Evolutionary conservation across 2,888 invertebrate genomes (phyloP).

Genomic region (Diaprepes abbreviatus): DNA sequence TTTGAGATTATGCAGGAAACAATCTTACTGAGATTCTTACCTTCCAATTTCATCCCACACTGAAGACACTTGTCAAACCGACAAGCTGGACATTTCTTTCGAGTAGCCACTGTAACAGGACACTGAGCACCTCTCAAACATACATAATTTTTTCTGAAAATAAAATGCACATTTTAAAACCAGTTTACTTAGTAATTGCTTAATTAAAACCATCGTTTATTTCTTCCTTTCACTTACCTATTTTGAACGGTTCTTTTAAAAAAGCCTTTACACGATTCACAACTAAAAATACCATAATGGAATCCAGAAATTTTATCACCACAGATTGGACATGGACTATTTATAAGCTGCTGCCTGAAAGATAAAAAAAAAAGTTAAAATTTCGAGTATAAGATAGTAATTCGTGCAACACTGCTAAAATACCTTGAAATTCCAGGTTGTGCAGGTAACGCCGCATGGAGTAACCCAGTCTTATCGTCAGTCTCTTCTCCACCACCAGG

Average conservation of each 20-base stretch:
- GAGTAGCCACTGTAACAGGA: conserved; percentile 91
- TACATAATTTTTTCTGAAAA: conserved; percentile 85
- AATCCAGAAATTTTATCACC: conserved; percentile 97
- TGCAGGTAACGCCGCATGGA: conserved; percentile 71
- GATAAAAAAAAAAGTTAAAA: conserved; percentile 11
- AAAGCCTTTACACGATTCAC: conserved; percentile 98
- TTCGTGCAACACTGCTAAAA: too few relatives aligned
- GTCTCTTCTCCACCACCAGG: conserved; percentile 65
- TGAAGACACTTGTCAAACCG: conserved; percentile 95
- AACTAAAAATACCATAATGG: conserved; percentile 98
- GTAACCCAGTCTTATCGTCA: conserved; percentile 69
- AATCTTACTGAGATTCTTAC: too few relatives aligned
- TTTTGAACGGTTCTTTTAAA: conserved; percentile 99
- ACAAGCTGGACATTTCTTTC: conserved; percentile 98
- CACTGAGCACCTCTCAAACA: conserved; percentile 92
- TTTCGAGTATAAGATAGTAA: too few relatives aligned
- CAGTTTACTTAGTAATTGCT: too few relatives aligned
- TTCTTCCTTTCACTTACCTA: conserved; percentile 69
- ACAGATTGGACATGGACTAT: conserved; percentile 95
- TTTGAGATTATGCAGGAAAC: too few relatives aligned
- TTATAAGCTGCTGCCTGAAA: conserved; percentile 82
- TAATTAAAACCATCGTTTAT: too few relatives aligned
- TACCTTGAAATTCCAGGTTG: conserved; percentile 88
- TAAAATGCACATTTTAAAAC: too few relatives aligned
- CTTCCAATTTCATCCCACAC: conserved; percentile 97